Conservation (phyloP, 2,797 vertebrate genomes). For the Bradypus variegatus region DNA sequence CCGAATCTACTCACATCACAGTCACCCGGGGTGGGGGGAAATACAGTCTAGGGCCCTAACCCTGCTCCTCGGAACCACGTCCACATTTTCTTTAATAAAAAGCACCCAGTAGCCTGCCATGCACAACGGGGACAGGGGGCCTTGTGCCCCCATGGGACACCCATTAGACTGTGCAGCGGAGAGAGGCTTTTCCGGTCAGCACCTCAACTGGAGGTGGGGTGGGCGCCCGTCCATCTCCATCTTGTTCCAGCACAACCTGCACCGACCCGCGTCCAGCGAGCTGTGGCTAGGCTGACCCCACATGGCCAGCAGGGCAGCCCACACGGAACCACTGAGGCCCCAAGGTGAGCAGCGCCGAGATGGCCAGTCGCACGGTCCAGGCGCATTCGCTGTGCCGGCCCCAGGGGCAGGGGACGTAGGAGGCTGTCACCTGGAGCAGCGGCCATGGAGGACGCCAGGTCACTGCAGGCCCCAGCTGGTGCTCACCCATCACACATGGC, state of each 20-base stretch:
- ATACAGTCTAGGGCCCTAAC: not conserved
- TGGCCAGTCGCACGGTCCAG: rapidly evolving
- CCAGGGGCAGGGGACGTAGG: not conserved
- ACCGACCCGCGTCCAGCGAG: rapidly evolving
- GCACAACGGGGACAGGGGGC: rapidly evolving
- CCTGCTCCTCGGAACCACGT: not conserved
- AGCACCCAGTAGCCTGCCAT: not conserved
- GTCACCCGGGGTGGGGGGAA: rapidly evolving
- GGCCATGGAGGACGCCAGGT: not conserved
- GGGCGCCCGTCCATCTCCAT: not conserved
- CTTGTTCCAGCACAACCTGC: not conserved
- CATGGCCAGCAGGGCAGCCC: rapidly evolving
- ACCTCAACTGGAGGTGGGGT: rapidly evolving
- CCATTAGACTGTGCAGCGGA: not conserved
- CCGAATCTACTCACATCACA: not conserved
- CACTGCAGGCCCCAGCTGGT: no score
- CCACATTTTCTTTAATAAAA: no score
- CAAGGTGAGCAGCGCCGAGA: rapidly evolving
- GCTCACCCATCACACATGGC: not conserved
- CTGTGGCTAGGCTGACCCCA: rapidly evolving
- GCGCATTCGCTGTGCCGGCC: rapidly evolving
- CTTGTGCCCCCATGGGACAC: no score
- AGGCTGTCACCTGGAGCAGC: not conserved
- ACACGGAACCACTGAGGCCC: no score
- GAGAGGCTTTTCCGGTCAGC: not conserved